phyloP scores from a whole-genome alignment of 2,888 invertebrate genomes.

The Steinernema carpocapsae region DNA sequence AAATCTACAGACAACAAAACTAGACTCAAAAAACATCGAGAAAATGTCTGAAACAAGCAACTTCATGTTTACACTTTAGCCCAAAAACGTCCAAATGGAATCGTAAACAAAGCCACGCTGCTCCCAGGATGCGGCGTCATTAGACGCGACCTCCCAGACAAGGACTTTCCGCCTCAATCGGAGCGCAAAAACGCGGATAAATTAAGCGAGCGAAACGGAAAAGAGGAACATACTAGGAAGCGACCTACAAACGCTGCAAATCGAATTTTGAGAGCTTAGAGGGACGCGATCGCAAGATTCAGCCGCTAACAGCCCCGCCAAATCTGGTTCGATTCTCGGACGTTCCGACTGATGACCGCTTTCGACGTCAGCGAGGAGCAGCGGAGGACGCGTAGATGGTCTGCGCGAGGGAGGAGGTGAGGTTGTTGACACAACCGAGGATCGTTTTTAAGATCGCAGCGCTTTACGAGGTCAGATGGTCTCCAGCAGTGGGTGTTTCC shows the following conservation, averaged over 20 bases:
- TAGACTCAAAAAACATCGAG: background rate
- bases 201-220: background rate
- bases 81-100: background rate
- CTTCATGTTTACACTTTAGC: background rate
- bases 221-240: background rate
- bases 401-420: background rate
- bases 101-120: background rate
- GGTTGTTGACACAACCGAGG: constrained; percentile 12
- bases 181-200: background rate
- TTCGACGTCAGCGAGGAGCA: background rate
- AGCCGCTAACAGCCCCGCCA: background rate
- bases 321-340: background rate
- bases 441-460: background rate
- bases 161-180: background rate
- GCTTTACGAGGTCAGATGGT: background rate
- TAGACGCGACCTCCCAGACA: background rate
- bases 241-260: too few relatives aligned
- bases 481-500: background rate
- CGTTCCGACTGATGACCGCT: background rate
- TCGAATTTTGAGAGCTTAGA: too few relatives aligned
- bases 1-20: background rate
- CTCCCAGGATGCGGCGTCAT: background rate
- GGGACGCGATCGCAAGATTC: background rate
- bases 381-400: background rate
- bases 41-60: background rate